These are phyloP conservation scores for Fratercula arctica DNA, from an alignment of 2,797 vertebrate genomes.

Conservation along the genomic window DNA sequence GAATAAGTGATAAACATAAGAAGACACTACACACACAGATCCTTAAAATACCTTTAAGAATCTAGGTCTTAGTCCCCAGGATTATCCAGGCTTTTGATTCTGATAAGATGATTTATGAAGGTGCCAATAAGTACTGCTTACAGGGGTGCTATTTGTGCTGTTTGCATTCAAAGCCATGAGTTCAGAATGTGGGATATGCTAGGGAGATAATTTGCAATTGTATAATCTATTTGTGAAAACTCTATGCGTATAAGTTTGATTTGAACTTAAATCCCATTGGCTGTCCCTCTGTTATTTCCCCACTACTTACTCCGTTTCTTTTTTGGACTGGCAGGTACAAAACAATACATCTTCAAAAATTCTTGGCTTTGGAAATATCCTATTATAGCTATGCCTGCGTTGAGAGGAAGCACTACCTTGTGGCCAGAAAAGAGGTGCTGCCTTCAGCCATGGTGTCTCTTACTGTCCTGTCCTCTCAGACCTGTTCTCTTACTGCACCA, in stretches of 20 bases:
- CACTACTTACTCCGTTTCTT: background rate
- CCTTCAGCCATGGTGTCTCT: background rate
- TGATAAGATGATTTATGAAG: constrained; percentile 33
- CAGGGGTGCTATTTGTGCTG: background rate
- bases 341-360: background rate
- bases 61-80: background rate
- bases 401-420: background rate
- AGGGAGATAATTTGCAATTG: background rate
- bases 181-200: background rate
- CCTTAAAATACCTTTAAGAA: constrained; percentile 26
- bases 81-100: constrained; percentile 51
- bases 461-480: background rate
- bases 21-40: background rate
- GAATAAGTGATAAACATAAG: constrained; percentile 22
- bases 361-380: background rate
- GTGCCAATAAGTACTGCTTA: constrained; percentile 17
- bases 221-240: background rate
- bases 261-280: background rate
- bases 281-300: background rate
- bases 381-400: background rate
- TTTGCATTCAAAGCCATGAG: background rate
- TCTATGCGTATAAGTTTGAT: background rate
- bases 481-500: background rate
- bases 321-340: background rate
- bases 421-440: background rate